Conservation (phyloP, 2,113 vertebrate species). For the Cromileptes altivelis region DNA sequence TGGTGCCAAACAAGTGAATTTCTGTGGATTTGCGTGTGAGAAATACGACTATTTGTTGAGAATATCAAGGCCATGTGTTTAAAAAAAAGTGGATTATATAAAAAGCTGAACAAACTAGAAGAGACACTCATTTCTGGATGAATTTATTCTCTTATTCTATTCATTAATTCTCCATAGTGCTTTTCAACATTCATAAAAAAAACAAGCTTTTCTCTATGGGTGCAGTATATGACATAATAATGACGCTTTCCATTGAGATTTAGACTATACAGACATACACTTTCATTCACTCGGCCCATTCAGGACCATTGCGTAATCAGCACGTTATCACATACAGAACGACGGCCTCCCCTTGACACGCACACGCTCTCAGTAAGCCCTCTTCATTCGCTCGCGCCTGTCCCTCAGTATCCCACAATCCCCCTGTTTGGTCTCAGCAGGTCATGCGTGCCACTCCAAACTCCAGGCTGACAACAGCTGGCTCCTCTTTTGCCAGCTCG, state of each 20-base stretch:
- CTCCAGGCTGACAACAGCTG: constrained; percentile 93
- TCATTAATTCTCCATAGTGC: constrained; percentile 75
- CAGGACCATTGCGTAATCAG: constrained; percentile 52
- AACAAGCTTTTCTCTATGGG: constrained; percentile 59
- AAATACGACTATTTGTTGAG: not conserved
- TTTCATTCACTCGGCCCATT: constrained; percentile 56
- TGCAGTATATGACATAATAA: constrained; percentile 77
- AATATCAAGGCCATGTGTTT: constrained; percentile 17
- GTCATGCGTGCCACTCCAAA: constrained; percentile 97
- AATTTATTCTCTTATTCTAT: constrained; percentile 73
- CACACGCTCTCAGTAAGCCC: constrained; percentile 38
- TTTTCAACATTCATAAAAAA: constrained; percentile 80
- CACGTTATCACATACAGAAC: constrained; percentile 53
- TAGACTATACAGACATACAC: constrained; percentile 71
- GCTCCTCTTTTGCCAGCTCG: constrained; percentile 88
- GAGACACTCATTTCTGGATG: constrained; percentile 14
- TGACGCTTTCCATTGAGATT: constrained; percentile 72
- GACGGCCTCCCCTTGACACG: constrained; percentile 24
- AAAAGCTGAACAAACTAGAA: constrained; percentile 18
- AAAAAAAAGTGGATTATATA: not conserved
- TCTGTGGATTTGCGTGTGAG: not conserved
- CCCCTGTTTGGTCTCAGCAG: constrained; percentile 84
- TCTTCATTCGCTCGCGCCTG: constrained; percentile 26
- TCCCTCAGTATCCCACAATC: constrained; percentile 50
- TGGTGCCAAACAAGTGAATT: constrained; percentile 50